These are phyloP conservation scores for Tromatobia lineatoria DNA, from an alignment of 2,888 invertebrate genomes.

Conservation along the genomic window DNA sequence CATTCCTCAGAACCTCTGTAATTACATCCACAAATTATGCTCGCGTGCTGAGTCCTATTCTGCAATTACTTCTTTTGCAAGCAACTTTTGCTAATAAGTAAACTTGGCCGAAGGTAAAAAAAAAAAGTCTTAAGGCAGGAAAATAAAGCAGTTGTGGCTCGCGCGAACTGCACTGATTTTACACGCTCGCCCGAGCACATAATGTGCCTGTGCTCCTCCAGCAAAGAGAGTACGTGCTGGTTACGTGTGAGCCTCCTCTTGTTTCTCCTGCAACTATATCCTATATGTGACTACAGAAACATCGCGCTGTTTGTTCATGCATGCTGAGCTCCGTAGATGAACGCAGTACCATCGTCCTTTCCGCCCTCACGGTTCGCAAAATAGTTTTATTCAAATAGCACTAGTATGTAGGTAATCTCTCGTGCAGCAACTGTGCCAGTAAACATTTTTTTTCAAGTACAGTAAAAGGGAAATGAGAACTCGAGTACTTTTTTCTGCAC, in stretches of 20 bases:
- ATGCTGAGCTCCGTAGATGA: neutral
- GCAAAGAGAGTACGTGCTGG: constrained; percentile 17
- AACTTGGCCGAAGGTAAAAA: neutral
- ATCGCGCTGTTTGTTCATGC: constrained; percentile 12
- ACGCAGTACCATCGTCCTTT: neutral
- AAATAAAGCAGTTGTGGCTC: constrained; percentile 22
- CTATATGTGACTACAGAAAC: constrained; percentile 10
- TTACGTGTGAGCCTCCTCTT: neutral
- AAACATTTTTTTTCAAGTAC: constrained; percentile 29
- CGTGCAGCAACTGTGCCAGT: constrained; percentile 9
- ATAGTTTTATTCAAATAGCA: constrained; percentile 7
- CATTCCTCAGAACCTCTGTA: neutral
- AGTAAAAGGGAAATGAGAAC: constrained; percentile 46
- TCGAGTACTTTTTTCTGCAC: constrained; percentile 23
- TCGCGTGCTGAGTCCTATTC: neutral
- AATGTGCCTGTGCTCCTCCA: constrained; percentile 34
- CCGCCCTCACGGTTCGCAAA: neutral
- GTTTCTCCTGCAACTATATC: neutral
- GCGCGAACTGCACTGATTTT: constrained; percentile 42
- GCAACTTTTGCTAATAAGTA: constrained; percentile 1
- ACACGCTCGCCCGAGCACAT: constrained; percentile 55
- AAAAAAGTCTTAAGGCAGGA: neutral
- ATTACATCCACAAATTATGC: neutral
- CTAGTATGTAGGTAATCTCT: constrained; percentile 28
- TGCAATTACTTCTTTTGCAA: neutral